Conservation (phyloP, 2,888 invertebrate species). For the Acanthosoma haemorrhoidale region DNA sequence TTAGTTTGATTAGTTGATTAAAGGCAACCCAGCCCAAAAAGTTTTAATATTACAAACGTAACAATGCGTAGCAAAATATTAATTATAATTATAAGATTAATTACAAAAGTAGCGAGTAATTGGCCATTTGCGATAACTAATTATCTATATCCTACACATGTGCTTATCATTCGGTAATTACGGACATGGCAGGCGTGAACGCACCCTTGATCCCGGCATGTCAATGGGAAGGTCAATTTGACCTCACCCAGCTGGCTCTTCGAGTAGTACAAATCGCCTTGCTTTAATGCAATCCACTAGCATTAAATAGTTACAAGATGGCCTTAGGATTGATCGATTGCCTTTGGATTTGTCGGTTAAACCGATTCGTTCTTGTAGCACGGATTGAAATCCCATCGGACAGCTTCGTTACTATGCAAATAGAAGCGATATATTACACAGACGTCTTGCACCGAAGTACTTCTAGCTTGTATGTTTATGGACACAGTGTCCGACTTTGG, state of each 20-base stretch:
- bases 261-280: neutral
- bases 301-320: neutral
- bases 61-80: too few relatives aligned
- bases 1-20: too few relatives aligned
- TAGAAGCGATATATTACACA: neutral
- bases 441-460: too few relatives aligned
- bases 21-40: too few relatives aligned
- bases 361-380: neutral
- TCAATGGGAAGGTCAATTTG: neutral
- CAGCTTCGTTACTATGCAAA: neutral
- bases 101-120: too few relatives aligned
- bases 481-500: too few relatives aligned
- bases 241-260: neutral
- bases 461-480: too few relatives aligned
- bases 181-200: neutral
- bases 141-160: too few relatives aligned
- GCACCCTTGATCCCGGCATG: neutral
- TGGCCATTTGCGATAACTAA: too few relatives aligned
- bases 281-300: neutral
- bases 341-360: neutral
- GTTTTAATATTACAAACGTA: too few relatives aligned
- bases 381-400: neutral
- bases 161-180: neutral
- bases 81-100: too few relatives aligned
- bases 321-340: neutral